These are phyloP conservation scores for Drosophila orena DNA, from an alignment of 1,140 invertebrate genomes.

Conservation along the genomic window DNA sequence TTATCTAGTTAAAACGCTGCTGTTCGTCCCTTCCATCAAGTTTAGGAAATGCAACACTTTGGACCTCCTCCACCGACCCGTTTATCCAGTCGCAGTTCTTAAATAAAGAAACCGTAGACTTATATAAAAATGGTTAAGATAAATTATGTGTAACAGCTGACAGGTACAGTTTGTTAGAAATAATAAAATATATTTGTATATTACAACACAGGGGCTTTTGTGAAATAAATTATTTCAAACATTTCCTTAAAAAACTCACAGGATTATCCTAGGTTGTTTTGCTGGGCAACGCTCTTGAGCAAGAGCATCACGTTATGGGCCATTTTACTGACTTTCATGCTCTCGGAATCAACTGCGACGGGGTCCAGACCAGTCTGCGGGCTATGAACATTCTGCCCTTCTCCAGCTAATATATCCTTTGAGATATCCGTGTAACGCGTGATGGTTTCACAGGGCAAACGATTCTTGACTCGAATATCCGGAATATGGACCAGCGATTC, in stretches of 20 bases:
- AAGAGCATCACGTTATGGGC: constrained; percentile 57
- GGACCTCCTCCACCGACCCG: neutral
- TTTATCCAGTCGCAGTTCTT: neutral
- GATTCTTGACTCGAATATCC: neutral
- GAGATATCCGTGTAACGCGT: too few species aligned
- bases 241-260: constrained; percentile 51
- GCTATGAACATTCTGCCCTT: constrained; percentile 3
- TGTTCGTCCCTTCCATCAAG: neutral
- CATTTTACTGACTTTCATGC: constrained; percentile 8
- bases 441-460: neutral
- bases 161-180: too few species aligned
- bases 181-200: too few species aligned
- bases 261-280: constrained; percentile 18
- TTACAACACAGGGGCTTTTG: too few species aligned
- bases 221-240: too few species aligned
- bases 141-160: too few species aligned
- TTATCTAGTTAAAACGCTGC: constrained; percentile 40
- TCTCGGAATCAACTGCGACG: constrained; percentile 14
- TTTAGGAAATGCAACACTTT: neutral
- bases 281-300: constrained; percentile 35
- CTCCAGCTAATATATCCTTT: neutral
- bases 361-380: too few species aligned
- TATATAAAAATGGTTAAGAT: neutral
- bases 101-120: neutral
- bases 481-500: constrained; percentile 1